Evolutionary conservation across 2,797 vertebrate genomes (phyloP).

Genomic region (Gymnoscopelus braueri): DNA sequence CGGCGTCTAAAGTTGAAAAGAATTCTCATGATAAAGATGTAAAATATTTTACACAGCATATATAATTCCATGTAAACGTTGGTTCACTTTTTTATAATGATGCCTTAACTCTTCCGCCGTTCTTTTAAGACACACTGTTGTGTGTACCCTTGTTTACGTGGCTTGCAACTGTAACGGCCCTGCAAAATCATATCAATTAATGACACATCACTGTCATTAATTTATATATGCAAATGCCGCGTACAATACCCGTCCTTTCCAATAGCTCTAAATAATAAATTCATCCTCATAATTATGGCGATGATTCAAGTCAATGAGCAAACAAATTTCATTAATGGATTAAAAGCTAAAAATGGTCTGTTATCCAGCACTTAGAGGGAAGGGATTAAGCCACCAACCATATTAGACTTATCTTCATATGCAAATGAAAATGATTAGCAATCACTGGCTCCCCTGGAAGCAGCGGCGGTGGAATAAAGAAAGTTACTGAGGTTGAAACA

Average conservation of each 20-base stretch:
- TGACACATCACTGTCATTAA: conserved; percentile 81
- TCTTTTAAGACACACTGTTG: too few relatives aligned
- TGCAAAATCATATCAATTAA: conserved; percentile 82
- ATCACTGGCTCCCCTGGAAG: conserved; percentile 78
- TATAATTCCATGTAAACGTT: conserved; percentile 21
- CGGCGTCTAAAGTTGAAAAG: conserved; percentile 7
- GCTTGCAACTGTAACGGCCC: conserved; percentile 69
- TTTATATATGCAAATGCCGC: conserved; percentile 80
- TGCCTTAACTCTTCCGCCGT: conserved; percentile 43
- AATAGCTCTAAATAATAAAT: conserved; percentile 82
- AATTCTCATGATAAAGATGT: conserved; percentile 13
- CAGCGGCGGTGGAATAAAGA: conserved; percentile 74
- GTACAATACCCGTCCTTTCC: conserved; percentile 76
- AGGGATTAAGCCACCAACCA: conserved; percentile 78
- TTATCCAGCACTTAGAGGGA: conserved; percentile 81
- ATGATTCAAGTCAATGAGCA: conserved; percentile 86
- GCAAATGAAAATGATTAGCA: conserved; percentile 83
- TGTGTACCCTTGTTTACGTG: conserved; percentile 38
- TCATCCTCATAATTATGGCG: conserved; percentile 80
- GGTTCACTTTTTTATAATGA: conserved; percentile 22
- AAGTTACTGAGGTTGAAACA: conserved; percentile 79
- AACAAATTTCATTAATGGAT: conserved; percentile 87
- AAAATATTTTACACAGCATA: conserved; percentile 15
- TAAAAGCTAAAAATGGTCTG: conserved; percentile 83
- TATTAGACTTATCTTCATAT: conserved; percentile 84